Base-by-base conservation (phyloP, 37 sponge, comb jelly and placozoan genomes). In the Crambe crambe region DNA sequence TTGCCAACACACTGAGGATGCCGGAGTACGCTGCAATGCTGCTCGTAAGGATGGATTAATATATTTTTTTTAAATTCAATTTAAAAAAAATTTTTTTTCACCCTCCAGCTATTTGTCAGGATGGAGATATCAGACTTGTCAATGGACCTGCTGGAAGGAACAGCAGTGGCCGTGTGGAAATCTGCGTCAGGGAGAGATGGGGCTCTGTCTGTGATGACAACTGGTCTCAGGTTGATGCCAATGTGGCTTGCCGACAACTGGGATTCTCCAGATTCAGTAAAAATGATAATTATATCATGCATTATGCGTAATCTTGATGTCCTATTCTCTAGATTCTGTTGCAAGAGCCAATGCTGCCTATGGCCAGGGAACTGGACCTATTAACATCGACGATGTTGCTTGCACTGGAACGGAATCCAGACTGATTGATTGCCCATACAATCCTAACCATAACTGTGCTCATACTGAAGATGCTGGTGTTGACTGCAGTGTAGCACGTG, bases 1-100 rank as follows among this genome's bases (percentile, higher is more conserved):
- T 42, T 76, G 77, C 59, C 61, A 2, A 21, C 77, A 76, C 43
- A 38, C 41, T 60, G 77, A 76, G 32, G 77, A 76, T 76, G 77
- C 77, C 59, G 77, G 77, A 35, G 64, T 60, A 1, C 39, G 26
- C 4, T 76, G 77, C 58, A 54, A 74, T 37, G 58, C 36, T 74
- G 58, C 38, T 37, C 71, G 71, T 70, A 39, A 37, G 71, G 35
- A 29, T n/a, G n/a, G n/a, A n/a, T n/a, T n/a, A 10, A 6, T 29
- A 54, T 54, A 18, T 12, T 54, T 54, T 25, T 23, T 15, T 30
- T 66, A 66, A 10, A 32, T 17, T 12, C 12, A 17, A 17, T 54
- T 54, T 54, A 20, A 18, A 18, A 12, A 54, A 54, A 54, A 54
- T 54, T 54, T 54, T n/a, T n/a, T n/a, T n/a, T n/a, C n/a, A n/a